A percentile compares a stretch with the other conserved stretches of the same genome.
These are phyloP conservation scores for Clarias batrachus DNA, from an alignment of 2,113 vertebrate species.

Conservation along the genomic window DNA sequence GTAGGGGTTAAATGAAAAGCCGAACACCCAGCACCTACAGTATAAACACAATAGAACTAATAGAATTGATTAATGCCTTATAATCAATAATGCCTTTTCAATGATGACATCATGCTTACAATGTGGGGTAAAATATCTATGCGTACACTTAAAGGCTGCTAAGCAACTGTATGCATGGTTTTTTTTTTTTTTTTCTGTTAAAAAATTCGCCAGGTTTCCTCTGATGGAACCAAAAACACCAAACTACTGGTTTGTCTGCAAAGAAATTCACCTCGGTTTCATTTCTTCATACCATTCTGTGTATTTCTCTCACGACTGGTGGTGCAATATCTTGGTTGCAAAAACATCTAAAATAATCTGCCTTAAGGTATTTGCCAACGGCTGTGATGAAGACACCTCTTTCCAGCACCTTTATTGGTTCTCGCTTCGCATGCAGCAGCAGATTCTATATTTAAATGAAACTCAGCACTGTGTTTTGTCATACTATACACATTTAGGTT, in stretches of 20 bases:
- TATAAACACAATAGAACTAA: background rate
- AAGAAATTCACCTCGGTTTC: background rate
- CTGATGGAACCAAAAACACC: background rate
- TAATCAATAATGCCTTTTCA: background rate
- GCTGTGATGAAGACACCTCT: background rate
- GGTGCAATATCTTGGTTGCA: background rate
- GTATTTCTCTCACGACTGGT: background rate
- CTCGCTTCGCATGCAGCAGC: background rate
- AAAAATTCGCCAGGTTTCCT: background rate
- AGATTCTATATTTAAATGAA: background rate
- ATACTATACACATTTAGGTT: background rate
- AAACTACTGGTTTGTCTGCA: background rate
- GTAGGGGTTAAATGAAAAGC: background rate
- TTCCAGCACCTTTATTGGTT: background rate
- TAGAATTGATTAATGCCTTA: background rate
- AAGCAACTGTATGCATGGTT: background rate
- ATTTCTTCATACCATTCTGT: background rate
- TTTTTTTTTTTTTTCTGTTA: background rate
- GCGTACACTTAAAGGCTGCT: background rate
- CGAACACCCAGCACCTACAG: background rate
- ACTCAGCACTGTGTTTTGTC: background rate
- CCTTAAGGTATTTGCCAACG: background rate
- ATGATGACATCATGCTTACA: background rate
- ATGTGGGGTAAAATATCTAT: background rate
- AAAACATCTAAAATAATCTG: background rate